These are phyloP conservation scores for Thaumatotibia leucotreta DNA, from an alignment of 1,140 invertebrate species.

Conservation along the genomic window DNA sequence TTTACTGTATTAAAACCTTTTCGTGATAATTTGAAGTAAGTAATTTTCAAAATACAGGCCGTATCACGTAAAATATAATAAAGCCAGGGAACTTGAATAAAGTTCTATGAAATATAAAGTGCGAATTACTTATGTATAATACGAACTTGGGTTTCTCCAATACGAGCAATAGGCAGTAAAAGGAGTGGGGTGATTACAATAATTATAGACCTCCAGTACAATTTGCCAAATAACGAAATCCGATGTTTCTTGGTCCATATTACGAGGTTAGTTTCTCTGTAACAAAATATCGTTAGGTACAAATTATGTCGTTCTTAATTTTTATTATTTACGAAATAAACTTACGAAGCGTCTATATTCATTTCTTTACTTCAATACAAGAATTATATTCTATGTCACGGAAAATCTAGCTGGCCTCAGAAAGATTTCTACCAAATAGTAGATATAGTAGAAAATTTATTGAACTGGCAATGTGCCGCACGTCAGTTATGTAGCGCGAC, in stretches of 20 bases:
- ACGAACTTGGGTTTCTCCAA: conserved; percentile 47
- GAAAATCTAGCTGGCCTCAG: neutral
- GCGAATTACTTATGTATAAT: neutral
- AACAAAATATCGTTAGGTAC: conserved; percentile 22
- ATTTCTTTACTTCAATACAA: conserved; percentile 17
- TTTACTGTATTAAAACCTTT: too few relatives aligned
- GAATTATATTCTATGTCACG: neutral
- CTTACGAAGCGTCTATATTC: conserved; percentile 40
- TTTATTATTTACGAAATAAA: conserved; percentile 14
- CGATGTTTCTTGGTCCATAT: conserved; percentile 35
- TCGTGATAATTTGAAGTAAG: too few relatives aligned
- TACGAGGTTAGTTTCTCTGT: conserved; percentile 46
- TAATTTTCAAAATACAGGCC: too few relatives aligned
- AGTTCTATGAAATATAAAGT: too few relatives aligned
- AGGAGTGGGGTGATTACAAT: conserved; percentile 35
- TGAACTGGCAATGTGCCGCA: neutral
- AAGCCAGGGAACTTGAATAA: too few relatives aligned
- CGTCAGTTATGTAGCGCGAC: neutral
- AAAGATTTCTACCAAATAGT: neutral
- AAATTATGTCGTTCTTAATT: too few relatives aligned
- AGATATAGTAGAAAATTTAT: neutral
- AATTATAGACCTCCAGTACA: conserved; percentile 38
- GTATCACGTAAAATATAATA: too few relatives aligned
- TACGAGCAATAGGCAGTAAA: conserved; percentile 37
- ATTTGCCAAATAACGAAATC: conserved; percentile 34